A percentile compares a stretch with the other conserved stretches of the same genome.
Conservation (phyloP, 2,113 vertebrate genomes). For the Synodontis membranacea region DNA sequence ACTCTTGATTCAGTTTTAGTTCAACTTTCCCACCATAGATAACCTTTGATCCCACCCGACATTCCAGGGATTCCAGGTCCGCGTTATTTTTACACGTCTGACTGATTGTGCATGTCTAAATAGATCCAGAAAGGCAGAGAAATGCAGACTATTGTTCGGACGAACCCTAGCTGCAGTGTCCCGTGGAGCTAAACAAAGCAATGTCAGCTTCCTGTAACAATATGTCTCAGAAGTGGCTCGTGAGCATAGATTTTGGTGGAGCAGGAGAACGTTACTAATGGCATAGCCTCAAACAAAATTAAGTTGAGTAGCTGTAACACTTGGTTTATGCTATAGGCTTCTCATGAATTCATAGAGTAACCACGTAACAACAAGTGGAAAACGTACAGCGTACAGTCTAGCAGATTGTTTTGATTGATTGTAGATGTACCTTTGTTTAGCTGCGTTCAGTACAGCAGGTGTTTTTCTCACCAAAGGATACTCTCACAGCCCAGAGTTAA, state of each 20-base stretch:
- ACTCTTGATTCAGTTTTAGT: neutral
- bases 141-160: slow-evolving; percentile 13
- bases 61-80: slow-evolving; percentile 20
- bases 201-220: slow-evolving; percentile 23
- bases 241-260: neutral
- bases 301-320: neutral
- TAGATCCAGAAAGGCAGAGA: slow-evolving; percentile 3
- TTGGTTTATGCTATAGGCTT: neutral
- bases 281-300: neutral
- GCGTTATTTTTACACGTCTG: neutral
- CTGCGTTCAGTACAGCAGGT: neutral
- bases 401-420: neutral
- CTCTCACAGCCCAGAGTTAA: neutral
- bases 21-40: slow-evolving; percentile 3
- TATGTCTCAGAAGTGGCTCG: neutral
- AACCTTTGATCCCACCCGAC: slow-evolving; percentile 10
- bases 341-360: neutral
- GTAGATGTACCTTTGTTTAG: neutral
- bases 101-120: slow-evolving; percentile 11
- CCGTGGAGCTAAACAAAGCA: slow-evolving; percentile 6
- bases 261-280: neutral
- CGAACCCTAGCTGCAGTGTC: neutral
- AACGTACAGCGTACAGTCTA: neutral
- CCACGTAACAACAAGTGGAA: neutral
- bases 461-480: neutral